These are phyloP conservation scores for Brachionichthys hirsutus DNA, from an alignment of 2,113 vertebrate genomes.

Conservation along the genomic window DNA sequence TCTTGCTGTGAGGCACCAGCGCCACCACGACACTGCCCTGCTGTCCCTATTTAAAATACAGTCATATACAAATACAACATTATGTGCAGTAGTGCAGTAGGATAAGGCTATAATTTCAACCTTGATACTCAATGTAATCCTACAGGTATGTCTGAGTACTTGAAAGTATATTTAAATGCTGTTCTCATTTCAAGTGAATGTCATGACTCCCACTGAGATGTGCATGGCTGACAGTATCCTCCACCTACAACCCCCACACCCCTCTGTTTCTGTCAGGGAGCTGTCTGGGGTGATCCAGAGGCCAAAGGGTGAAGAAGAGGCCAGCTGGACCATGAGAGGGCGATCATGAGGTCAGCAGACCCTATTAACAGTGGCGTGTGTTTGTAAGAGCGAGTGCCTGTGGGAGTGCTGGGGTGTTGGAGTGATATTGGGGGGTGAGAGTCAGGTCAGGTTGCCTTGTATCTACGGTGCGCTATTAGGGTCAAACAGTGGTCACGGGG, in stretches of 20 bases:
- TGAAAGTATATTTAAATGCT: slow-evolving; percentile 1
- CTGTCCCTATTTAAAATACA: background rate
- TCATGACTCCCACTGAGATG: slow-evolving; percentile 29
- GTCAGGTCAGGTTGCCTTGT: slow-evolving; percentile 77
- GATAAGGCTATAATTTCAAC: no score
- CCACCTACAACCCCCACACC: slow-evolving; percentile 31
- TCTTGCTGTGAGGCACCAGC: no score
- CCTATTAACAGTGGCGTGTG: slow-evolving; percentile 40
- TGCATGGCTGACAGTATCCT: slow-evolving; percentile 26
- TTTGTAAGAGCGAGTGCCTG: slow-evolving; percentile 18
- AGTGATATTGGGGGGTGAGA: slow-evolving; percentile 61
- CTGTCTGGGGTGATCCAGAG: slow-evolving; percentile 64
- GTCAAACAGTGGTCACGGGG: slow-evolving; percentile 75
- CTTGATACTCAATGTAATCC: background rate
- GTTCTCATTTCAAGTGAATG: slow-evolving; percentile 20
- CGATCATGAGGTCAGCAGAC: slow-evolving; percentile 70
- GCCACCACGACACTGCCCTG: no score
- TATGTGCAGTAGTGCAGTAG: no score
- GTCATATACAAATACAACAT: no score
- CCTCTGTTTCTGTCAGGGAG: slow-evolving; percentile 49
- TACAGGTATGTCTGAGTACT: background rate
- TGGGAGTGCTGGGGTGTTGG: slow-evolving; percentile 21
- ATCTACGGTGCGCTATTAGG: slow-evolving; percentile 37
- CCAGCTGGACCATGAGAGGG: slow-evolving; percentile 72
- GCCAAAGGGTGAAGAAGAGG: slow-evolving; percentile 83